Percentiles rank a stretch among this genome's conserved stretches.
phyloP scores from a whole-genome alignment of 2,797 vertebrate species.

The Etheostoma perlongum region DNA sequence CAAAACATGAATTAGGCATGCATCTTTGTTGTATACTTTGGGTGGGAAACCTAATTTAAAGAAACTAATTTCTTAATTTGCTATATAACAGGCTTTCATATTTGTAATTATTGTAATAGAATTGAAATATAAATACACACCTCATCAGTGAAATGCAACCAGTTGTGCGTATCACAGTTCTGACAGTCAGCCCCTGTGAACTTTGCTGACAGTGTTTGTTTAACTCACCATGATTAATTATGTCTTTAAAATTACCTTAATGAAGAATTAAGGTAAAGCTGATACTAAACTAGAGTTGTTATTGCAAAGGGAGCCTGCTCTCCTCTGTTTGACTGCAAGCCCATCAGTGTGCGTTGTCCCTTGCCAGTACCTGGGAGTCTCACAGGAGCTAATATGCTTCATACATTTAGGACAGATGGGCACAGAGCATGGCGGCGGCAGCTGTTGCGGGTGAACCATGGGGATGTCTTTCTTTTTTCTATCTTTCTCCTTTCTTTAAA shows the following conservation, averaged over 20 bases:
- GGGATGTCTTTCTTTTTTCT: conserved; percentile 55
- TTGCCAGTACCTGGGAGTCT: conserved; percentile 66
- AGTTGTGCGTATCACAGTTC: neutral
- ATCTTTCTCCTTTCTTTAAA: conserved; percentile 20
- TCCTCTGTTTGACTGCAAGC: conserved; percentile 65
- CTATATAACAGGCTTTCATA: neutral
- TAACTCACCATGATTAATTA: conserved; percentile 24
- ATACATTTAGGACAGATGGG: conserved; percentile 80
- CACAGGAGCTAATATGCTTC: conserved; percentile 66
- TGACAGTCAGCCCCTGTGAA: conserved; percentile 4
- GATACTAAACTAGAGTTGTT: conserved; percentile 26
- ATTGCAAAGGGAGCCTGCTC: conserved; percentile 28
- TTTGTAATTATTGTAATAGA: neutral
- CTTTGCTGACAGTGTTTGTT: conserved; percentile 18
- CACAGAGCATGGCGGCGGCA: conserved; percentile 80
- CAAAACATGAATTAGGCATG: neutral
- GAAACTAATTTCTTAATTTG: neutral
- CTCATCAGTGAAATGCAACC: conserved; percentile 13
- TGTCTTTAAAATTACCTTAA: conserved; percentile 26
- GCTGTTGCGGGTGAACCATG: conserved; percentile 79
- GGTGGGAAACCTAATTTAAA: neutral
- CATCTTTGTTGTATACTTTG: neutral
- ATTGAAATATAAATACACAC: neutral
- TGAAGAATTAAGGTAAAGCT: conserved; percentile 39
- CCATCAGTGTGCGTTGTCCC: conserved; percentile 66